Evolutionary conservation across 2,113 vertebrate species (phyloP), one percentile per base, ranked within the genome.

Genomic region (Macrotis lagotis): DNA sequence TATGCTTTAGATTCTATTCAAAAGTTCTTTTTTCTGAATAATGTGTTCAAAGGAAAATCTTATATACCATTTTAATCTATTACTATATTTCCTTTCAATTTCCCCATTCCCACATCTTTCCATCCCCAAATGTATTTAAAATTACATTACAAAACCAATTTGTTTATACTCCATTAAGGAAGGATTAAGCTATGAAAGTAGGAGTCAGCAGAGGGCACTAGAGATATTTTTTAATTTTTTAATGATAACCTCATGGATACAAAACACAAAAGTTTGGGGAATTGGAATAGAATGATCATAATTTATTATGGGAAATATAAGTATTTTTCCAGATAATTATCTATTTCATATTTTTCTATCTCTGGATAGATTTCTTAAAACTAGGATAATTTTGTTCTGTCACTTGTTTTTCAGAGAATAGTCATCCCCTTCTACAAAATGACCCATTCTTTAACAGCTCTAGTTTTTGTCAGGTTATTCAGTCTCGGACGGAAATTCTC

Each of bases 181-280:
- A 90, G 51, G n/a, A 53, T 48, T 31, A n/a, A 47, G 50, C 48
- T 55, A 48, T 51, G 90, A 14, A 51, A 22, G 44, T 3, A 37
- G 0, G 1, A 6, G 50, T 92, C 98, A 97, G 95, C 94, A 98
- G 97, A 83, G 90, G 98, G 98, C 97, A 97, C 97, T 91, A 97
- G 89, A 8, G 26, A 11, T 19, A 49, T 24, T 89, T 48, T n/a
- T n/a, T n/a, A n/a, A n/a, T n/a, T n/a, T n/a, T n/a, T 59, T 50
- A 92, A 92, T 93, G 90, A 91, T 83, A 19, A 9, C n/a, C 9
- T 1, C 16, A 59, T 0, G 19, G 6, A 24, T 48, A 25, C 48
- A 94, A 92, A 88, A 16, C 90, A 50, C 89, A 83, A 74, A n/a
- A 6, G 31, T 89, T 91, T 91, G 95, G 90, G 92, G 88, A 47